Conservation (phyloP, 2,797 vertebrate genomes). For the Notamacropus eugenii region DNA sequence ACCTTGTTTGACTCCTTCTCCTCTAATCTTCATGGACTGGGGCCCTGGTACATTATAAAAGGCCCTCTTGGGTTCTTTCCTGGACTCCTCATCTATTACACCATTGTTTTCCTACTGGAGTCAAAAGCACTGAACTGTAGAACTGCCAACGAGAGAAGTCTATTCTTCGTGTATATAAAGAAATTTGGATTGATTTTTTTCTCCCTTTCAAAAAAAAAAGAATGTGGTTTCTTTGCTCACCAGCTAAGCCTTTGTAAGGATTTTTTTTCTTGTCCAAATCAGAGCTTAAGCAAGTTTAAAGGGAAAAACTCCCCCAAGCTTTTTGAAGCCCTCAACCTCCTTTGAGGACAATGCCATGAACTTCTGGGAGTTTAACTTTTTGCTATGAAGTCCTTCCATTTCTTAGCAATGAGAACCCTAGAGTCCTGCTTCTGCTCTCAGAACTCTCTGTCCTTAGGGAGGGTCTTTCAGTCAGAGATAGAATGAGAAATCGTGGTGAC, state of each 20-base stretch:
- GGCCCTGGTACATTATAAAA: slow-evolving; percentile 52
- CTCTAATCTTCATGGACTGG: slow-evolving; percentile 46
- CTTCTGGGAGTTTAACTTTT: not conserved
- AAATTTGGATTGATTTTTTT: slow-evolving; percentile 43
- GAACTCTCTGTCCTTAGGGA: not conserved
- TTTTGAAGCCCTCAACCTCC: not conserved
- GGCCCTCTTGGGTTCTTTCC: slow-evolving; percentile 58
- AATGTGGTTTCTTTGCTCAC: not conserved
- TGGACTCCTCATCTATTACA: slow-evolving; percentile 13
- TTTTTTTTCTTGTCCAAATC: not conserved
- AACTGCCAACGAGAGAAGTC: not conserved
- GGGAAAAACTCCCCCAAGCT: not conserved
- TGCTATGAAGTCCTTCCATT: not conserved
- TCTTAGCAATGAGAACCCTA: not conserved
- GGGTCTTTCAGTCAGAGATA: not conserved
- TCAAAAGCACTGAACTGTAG: not conserved
- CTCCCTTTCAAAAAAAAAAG: not conserved
- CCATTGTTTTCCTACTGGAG: slow-evolving; percentile 59
- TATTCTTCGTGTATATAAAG: slow-evolving; percentile 31
- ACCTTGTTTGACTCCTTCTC: slow-evolving; percentile 51
- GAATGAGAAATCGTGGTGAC: not conserved
- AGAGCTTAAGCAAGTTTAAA: not conserved
- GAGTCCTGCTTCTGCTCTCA: not conserved
- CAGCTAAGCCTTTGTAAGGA: not conserved
- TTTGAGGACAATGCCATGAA: not conserved